phyloP scores from a whole-genome alignment of 1,140 invertebrate genomes.

The Melipona quadrifasciata region DNA sequence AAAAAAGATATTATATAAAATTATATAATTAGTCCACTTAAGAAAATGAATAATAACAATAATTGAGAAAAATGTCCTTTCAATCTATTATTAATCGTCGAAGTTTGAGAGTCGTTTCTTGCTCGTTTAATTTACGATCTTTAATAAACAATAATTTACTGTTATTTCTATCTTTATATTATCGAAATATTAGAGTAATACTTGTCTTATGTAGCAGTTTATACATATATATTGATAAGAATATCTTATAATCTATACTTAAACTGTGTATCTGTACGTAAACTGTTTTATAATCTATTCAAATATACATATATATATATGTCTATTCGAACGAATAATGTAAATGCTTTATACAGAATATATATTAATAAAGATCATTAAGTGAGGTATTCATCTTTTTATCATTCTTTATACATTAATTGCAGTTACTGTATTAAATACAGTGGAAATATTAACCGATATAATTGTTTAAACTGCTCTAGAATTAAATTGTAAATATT shows the following conservation, averaged over 20 bases:
- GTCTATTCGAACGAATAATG: neutral
- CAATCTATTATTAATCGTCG: slow-evolving; percentile 50
- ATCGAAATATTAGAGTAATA: slow-evolving; percentile 1
- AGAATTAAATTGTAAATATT: neutral
- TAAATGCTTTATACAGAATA: slow-evolving; percentile 40
- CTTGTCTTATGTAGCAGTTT: neutral
- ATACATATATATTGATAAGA: slow-evolving; percentile 13
- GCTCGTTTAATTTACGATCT: slow-evolving; percentile 58
- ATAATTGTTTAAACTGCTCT: neutral
- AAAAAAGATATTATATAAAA: no score
- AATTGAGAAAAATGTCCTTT: neutral
- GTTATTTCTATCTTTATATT: slow-evolving; percentile 31
- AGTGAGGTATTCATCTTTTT: neutral
- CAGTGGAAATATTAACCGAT: neutral
- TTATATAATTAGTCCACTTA: no score
- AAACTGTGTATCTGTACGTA: no score
- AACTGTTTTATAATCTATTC: slow-evolving; percentile 25
- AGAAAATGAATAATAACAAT: no score
- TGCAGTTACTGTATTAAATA: neutral
- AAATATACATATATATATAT: neutral
- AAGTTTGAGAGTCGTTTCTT: slow-evolving; percentile 33
- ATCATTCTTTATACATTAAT: neutral
- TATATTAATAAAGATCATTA: neutral
- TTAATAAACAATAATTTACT: slow-evolving; percentile 74
- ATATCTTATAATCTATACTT: no score